These are phyloP conservation scores for Carposina sasakii DNA, from an alignment of 1,140 invertebrate genomes.

Conservation along the genomic window DNA sequence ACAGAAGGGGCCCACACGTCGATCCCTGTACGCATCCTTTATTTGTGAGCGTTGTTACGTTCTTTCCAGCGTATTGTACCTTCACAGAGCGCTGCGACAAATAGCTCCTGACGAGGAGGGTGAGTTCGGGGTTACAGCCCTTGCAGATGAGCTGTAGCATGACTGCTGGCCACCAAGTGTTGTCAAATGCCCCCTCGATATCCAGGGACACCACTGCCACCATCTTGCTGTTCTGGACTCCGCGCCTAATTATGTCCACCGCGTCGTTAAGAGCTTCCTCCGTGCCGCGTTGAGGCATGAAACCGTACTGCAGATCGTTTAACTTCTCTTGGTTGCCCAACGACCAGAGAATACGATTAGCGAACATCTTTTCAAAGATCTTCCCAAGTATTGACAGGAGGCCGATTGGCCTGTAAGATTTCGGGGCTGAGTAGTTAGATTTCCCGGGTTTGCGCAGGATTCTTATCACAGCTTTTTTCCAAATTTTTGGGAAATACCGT, in stretches of 20 bases:
- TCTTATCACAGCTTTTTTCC: constrained; percentile 2
- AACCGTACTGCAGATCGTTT: constrained; percentile 4
- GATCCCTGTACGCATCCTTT: too few species aligned
- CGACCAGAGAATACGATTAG: neutral
- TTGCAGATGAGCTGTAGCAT: constrained; percentile 9
- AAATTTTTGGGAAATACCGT: neutral
- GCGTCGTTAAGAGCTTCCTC: constrained; percentile 7
- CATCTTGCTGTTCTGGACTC: neutral
- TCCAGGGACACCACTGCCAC: constrained; percentile 21
- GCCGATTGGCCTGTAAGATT: constrained; percentile 3
- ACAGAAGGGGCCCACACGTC: too few species aligned
- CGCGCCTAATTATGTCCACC: neutral
- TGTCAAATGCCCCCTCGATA: constrained; percentile 40
- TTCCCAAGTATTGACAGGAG: neutral
- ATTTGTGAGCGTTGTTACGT: too few species aligned
- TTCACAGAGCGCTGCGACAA: neutral
- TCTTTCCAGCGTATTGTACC: neutral
- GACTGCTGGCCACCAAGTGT: constrained; percentile 28
- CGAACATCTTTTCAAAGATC: constrained; percentile 5
- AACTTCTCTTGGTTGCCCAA: neutral
- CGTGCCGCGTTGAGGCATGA: constrained; percentile 8
- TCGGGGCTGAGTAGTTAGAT: neutral
- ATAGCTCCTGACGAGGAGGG: neutral
- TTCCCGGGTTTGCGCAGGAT: constrained; percentile 1
- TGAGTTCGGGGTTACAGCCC: neutral